phyloP scores from a whole-genome alignment of 1,140 invertebrate genomes.

The Formica exsecta region DNA sequence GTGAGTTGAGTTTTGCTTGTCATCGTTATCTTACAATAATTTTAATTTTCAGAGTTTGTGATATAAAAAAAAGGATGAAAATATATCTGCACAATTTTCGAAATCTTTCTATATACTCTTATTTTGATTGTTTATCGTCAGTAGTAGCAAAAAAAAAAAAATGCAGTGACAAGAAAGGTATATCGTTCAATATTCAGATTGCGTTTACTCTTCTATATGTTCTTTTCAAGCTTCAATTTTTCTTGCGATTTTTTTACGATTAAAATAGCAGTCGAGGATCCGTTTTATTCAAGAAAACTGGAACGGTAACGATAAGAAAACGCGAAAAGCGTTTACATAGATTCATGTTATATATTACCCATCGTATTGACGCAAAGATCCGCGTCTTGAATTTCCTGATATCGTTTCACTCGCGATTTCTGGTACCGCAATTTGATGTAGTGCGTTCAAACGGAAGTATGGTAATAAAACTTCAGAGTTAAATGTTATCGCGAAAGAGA shows the following conservation, averaged over 20 bases:
- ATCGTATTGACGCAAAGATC: constrained; percentile 35
- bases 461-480: constrained; percentile 51
- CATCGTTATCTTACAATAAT: constrained; percentile 9
- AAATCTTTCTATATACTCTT: too few relatives aligned
- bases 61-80: neutral
- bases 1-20: constrained; percentile 11
- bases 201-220: neutral
- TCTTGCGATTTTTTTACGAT: constrained; percentile 24
- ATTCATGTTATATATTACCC: constrained; percentile 13
- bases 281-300: constrained; percentile 32
- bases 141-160: too few relatives aligned
- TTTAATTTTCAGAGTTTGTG: neutral
- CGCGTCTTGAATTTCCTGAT: constrained; percentile 25
- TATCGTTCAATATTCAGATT: neutral
- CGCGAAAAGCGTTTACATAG: constrained; percentile 30
- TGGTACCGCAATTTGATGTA: constrained; percentile 6
- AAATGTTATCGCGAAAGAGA: constrained; percentile 47
- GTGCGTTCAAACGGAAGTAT: constrained; percentile 29
- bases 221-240: constrained; percentile 20
- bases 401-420: constrained; percentile 42
- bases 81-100: neutral
- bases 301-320: constrained; percentile 40
- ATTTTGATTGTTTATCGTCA: too few relatives aligned
- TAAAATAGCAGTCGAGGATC: neutral
- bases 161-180: neutral